phyloP scores from a whole-genome alignment of 2,888 invertebrate species.

The Catotricha subobsoleta region DNA sequence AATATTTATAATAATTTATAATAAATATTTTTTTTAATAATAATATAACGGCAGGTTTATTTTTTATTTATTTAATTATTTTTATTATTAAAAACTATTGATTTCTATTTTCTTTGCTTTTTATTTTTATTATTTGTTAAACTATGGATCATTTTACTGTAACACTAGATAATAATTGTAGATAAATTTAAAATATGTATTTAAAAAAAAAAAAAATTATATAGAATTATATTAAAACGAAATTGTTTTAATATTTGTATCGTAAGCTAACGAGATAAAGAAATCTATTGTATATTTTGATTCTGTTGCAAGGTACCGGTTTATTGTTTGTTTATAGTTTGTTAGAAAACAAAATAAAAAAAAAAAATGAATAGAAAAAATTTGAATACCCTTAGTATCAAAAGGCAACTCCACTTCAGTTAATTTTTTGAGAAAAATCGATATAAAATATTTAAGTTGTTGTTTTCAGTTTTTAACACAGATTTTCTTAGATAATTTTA shows the following conservation, averaged over 20 bases:
- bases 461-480: too few species aligned
- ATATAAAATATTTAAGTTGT: too few species aligned
- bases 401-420: too few species aligned
- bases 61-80: too few species aligned
- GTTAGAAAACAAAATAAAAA: background rate
- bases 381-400: too few species aligned
- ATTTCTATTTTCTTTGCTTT: background rate
- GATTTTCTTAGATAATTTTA: too few species aligned
- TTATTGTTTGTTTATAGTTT: too few species aligned
- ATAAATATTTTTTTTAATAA: background rate
- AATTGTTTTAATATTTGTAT: too few species aligned
- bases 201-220: background rate
- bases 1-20: background rate
- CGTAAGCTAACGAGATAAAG: too few species aligned
- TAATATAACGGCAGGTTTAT: background rate
- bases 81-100: background rate
- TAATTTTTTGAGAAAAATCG: too few species aligned
- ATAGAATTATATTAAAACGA: background rate
- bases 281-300: conserved; percentile 11
- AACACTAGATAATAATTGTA: background rate
- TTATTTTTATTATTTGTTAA: background rate
- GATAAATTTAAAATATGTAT: background rate
- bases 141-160: background rate
- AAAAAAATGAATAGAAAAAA: background rate
- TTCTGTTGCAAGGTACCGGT: conserved; percentile 13